A percentile compares a stretch with the other conserved stretches of the same genome.
phyloP scores from a whole-genome alignment of 2,888 invertebrate species.

The Lasioglossum marginatum region DNA sequence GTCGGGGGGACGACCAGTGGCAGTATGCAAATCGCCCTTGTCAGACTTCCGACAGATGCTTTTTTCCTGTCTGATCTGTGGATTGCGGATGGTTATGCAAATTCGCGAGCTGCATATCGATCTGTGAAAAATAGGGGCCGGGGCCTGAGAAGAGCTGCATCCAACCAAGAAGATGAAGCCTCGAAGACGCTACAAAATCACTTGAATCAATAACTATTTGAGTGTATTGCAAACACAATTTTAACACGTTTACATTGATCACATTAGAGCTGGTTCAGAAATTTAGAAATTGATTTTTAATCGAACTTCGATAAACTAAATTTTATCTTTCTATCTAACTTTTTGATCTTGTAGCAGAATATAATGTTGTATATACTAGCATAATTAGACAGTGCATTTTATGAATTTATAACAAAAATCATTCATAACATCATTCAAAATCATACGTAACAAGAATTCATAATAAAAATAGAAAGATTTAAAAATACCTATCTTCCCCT shows the following conservation, averaged over 20 bases:
- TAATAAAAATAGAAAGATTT: too few species aligned
- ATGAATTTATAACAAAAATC: too few species aligned
- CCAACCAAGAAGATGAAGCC: neutral
- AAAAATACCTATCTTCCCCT: too few species aligned
- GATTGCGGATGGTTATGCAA: slow-evolving; percentile 1
- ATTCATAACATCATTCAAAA: too few species aligned
- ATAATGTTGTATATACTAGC: too few species aligned
- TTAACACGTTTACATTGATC: neutral
- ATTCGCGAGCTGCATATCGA: neutral
- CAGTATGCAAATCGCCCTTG: slow-evolving; percentile 52
- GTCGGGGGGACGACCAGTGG: slow-evolving; percentile 31
- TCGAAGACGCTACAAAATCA: neutral
- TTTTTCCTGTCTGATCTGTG: slow-evolving; percentile 23
- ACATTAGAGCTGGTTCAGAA: neutral
- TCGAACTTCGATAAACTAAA: neutral
- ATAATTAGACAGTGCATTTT: too few species aligned
- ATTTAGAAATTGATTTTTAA: neutral
- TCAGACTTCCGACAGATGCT: slow-evolving; percentile 24
- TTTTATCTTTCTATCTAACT: neutral
- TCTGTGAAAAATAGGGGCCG: neutral
- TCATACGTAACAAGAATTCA: too few species aligned
- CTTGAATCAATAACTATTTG: neutral
- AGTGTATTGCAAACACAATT: neutral
- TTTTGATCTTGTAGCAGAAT: too few species aligned
- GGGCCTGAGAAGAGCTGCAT: neutral